Evolutionary conservation across 2,113 vertebrate species (phyloP).

Genomic region (Bombycilla garrulus): DNA sequence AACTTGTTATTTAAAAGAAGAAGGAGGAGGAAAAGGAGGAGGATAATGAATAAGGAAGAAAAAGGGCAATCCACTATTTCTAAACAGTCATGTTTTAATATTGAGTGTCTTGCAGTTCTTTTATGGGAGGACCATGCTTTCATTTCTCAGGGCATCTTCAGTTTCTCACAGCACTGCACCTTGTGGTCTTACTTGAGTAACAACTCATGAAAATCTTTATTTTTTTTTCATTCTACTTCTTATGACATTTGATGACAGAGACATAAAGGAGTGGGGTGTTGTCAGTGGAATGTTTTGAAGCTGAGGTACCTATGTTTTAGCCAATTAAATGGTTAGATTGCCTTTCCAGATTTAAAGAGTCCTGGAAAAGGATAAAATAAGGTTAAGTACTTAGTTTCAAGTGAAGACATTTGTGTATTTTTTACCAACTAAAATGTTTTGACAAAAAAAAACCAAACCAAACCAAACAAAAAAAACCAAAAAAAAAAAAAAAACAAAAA

Average conservation of each 20-base stretch:
- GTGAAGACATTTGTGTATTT: neutral
- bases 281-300: neutral
- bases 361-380: neutral
- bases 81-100: neutral
- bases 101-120: neutral
- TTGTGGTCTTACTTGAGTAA: neutral
- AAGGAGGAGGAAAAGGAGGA: neutral
- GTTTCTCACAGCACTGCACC: neutral
- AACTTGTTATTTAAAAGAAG: neutral
- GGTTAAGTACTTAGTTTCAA: neutral
- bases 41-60: neutral
- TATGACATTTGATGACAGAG: neutral
- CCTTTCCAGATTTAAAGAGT: neutral
- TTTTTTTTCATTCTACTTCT: neutral
- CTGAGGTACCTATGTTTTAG: neutral
- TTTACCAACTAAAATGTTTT: neutral
- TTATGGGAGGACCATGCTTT: neutral
- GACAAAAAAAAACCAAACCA: neutral
- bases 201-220: neutral
- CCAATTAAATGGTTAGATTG: neutral
- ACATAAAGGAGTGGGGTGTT: neutral
- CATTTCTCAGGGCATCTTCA: neutral
- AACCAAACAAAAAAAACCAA: too few species aligned
- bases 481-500: too few species aligned
- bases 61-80: neutral